These are phyloP conservation scores for Papilio machaon DNA, from an alignment of 1,140 invertebrate species.

Conservation along the genomic window DNA sequence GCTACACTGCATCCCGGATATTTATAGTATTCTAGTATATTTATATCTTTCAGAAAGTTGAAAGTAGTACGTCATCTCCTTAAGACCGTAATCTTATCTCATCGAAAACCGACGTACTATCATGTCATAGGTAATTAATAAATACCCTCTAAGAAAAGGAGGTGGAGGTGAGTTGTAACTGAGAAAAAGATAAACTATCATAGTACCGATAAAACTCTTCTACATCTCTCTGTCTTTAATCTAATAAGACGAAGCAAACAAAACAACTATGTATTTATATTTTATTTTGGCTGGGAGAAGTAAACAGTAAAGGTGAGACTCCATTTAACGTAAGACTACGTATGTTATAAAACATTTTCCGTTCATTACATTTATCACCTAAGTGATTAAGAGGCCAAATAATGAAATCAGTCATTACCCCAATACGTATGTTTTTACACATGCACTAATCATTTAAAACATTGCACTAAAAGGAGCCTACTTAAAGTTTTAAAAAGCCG, in stretches of 20 bases:
- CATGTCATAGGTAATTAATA: background rate
- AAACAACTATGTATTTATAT: background rate
- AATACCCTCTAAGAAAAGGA: background rate
- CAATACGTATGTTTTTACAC: background rate
- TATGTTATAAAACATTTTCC: background rate
- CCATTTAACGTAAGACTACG: background rate
- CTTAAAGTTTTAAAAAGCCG: too few species aligned
- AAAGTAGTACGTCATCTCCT: background rate
- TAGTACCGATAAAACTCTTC: background rate
- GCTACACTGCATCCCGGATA: constrained; percentile 15
- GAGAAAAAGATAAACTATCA: background rate
- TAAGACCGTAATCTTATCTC: background rate
- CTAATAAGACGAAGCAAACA: background rate
- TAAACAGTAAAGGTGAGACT: background rate
- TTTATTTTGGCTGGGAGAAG: background rate
- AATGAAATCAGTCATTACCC: background rate
- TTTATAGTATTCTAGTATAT: constrained; percentile 5
- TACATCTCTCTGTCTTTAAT: background rate
- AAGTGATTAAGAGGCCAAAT: constrained; percentile 2
- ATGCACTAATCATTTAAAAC: background rate
- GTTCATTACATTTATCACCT: constrained; percentile 6
- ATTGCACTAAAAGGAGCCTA: background rate
- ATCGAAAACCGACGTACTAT: background rate
- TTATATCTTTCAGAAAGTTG: background rate
- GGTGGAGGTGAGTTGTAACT: background rate